Evolutionary conservation across 53 echinoderm and acorn worm species (phyloP).

Genomic region (Hippasteria phrygiana): DNA sequence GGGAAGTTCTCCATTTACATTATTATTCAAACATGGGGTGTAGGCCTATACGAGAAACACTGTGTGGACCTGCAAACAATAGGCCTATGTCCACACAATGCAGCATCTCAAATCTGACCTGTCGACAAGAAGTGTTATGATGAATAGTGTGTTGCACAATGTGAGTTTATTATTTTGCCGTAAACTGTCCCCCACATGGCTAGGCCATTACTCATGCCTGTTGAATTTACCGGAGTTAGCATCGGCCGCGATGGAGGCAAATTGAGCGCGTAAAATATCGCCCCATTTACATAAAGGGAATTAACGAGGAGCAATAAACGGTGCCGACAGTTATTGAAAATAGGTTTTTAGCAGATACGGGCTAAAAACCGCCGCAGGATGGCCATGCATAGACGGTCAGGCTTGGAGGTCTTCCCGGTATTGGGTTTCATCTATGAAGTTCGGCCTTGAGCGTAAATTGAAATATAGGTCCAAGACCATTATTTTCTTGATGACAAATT

Average conservation of each 20-base stretch:
- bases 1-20: no score
- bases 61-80: no score
- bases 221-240: not conserved
- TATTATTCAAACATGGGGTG: no score
- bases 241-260: slow-evolving; percentile 9
- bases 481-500: no score
- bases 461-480: no score
- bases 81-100: no score
- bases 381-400: not conserved
- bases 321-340: slow-evolving; percentile 9
- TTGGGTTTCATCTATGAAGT: not conserved
- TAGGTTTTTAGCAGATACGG: slow-evolving; percentile 31
- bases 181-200: not conserved
- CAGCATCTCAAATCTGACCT: no score
- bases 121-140: no score
- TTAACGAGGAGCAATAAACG: slow-evolving; percentile 7
- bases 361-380: slow-evolving; percentile 1
- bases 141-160: not conserved
- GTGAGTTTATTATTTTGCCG: not conserved
- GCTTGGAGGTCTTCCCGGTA: not conserved
- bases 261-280: slow-evolving; percentile 24
- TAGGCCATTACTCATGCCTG: not conserved
- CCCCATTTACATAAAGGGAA: not conserved
- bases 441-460: not conserved
- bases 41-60: no score